phyloP scores from a whole-genome alignment of 2,113 vertebrate genomes.

The Podarcis muralis region DNA sequence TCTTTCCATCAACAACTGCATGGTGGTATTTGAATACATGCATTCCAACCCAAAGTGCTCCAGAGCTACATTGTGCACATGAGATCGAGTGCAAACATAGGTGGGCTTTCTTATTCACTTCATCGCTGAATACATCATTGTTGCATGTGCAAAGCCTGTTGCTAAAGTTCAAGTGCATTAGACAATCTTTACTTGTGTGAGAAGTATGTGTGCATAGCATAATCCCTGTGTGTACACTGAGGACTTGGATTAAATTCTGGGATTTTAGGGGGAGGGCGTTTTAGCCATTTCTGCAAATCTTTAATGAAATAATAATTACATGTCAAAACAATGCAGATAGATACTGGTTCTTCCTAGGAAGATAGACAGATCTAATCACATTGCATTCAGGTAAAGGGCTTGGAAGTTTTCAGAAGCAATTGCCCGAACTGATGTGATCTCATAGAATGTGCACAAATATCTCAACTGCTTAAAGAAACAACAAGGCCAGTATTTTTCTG shows the following conservation, averaged over 20 bases:
- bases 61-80: neutral
- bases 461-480: neutral
- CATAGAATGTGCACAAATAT: neutral
- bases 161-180: neutral
- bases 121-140: neutral
- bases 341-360: neutral
- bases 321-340: constrained; percentile 25
- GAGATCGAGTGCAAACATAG: neutral
- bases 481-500: neutral
- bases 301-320: constrained; percentile 17
- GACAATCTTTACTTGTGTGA: neutral
- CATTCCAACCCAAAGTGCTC: neutral
- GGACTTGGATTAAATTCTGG: constrained; percentile 35
- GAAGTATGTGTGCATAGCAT: neutral
- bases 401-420: neutral
- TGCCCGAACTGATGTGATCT: neutral
- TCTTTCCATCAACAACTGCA: constrained; percentile 49
- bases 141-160: neutral
- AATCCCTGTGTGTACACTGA: neutral
- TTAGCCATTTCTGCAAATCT: constrained; percentile 46
- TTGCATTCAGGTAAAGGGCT: no score
- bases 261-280: constrained; percentile 40
- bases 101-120: neutral
- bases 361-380: no score
- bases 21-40: neutral